Conservation (phyloP, 2,888 invertebrate genomes). For the Cynaeus angustus region DNA sequence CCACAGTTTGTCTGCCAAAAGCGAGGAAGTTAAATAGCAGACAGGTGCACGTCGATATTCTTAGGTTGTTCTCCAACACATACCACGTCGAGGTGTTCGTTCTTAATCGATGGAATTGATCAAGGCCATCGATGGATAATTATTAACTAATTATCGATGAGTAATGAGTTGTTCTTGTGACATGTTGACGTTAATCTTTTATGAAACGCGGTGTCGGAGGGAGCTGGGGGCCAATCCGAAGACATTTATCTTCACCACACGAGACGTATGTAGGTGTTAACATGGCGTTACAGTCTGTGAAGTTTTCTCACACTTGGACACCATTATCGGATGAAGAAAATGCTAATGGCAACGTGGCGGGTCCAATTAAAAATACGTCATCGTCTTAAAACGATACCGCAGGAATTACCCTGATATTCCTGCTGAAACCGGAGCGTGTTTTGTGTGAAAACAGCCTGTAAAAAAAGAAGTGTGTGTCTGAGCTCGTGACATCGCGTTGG, state of each 20-base stretch:
- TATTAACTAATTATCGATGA: conserved; percentile 59
- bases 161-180: conserved; percentile 57
- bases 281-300: conserved; percentile 43
- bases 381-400: conserved; percentile 10
- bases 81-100: conserved; percentile 1
- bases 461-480: conserved; percentile 36
- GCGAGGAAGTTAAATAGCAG: conserved; percentile 41
- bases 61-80: conserved; percentile 3
- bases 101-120: conserved; percentile 10
- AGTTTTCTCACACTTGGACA: conserved; percentile 48
- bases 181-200: conserved; percentile 56
- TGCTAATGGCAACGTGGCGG: conserved; percentile 39
- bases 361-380: conserved; percentile 42
- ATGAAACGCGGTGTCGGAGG: conserved; percentile 39
- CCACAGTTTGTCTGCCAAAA: conserved; percentile 31
- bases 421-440: conserved; percentile 20
- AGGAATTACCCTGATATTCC: conserved; percentile 22
- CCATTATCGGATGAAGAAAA: conserved; percentile 49
- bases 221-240: conserved; percentile 29
- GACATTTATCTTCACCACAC: conserved; percentile 47
- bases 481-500: conserved; percentile 32
- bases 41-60: conserved; percentile 33
- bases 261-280: conserved; percentile 50
- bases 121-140: conserved; percentile 50
- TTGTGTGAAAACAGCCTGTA: conserved; percentile 25